Conservation (phyloP, 2,888 invertebrate species). For the Doris montereyensis region DNA sequence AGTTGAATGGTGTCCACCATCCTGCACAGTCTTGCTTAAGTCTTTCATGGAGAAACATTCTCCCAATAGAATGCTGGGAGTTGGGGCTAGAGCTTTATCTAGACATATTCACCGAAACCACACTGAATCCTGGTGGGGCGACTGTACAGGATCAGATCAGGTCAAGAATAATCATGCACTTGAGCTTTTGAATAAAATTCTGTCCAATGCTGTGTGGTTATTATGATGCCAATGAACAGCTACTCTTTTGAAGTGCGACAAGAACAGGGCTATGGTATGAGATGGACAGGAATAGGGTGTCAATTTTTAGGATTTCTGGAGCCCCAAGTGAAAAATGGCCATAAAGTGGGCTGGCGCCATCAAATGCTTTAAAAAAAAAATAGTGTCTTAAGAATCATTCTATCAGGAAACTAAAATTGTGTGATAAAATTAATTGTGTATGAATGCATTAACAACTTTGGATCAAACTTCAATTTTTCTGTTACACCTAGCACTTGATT, state of each 20-base stretch:
- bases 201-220: constrained; percentile 70
- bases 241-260: constrained; percentile 39
- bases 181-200: constrained; percentile 58
- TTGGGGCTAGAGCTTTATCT: constrained; percentile 69
- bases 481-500: no score
- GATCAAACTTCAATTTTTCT: no score
- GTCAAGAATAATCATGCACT: constrained; percentile 69
- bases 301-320: constrained; percentile 71
- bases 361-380: no score
- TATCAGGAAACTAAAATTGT: no score
- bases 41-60: constrained; percentile 65
- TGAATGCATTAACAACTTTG: no score
- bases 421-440: no score
- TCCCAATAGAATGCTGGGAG: constrained; percentile 59
- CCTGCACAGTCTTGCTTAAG: constrained; percentile 54
- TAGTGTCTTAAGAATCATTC: no score
- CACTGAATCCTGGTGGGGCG: constrained; percentile 69
- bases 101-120: constrained; percentile 70
- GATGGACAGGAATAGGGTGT: constrained; percentile 68
- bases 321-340: constrained; percentile 71
- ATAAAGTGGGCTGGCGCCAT: constrained; percentile 69
- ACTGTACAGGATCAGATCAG: constrained; percentile 64
- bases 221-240: constrained; percentile 66
- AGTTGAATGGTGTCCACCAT: constrained; percentile 63
- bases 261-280: constrained; percentile 66